Percentiles rank a stretch among this genome's conserved stretches.
These are phyloP conservation scores for Chaetura pelagica DNA, from an alignment of 2,113 vertebrate genomes.

Conservation along the genomic window DNA sequence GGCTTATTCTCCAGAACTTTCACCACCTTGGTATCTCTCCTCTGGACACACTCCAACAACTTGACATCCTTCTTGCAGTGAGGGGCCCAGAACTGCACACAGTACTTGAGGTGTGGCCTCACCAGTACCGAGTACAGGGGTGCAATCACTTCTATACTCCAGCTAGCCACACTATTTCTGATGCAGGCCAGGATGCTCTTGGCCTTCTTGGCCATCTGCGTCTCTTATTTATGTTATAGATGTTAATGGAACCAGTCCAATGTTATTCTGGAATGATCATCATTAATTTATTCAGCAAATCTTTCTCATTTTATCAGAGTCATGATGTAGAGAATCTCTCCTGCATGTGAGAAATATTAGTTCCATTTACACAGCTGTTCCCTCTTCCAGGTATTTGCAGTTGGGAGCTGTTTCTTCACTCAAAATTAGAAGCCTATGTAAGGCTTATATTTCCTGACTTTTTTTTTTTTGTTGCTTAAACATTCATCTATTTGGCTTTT, in stretches of 20 bases:
- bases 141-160: too few species aligned
- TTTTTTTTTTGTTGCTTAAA: neutral
- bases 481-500: neutral
- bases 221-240: neutral
- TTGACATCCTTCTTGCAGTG: too few species aligned
- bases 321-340: neutral
- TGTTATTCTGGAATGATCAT: neutral
- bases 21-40: too few species aligned
- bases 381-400: neutral
- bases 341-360: neutral
- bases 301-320: neutral
- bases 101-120: too few species aligned
- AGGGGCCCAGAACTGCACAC: too few species aligned
- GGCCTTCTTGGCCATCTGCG: too few species aligned
- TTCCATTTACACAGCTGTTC: neutral
- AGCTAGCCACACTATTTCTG: too few species aligned
- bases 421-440: neutral
- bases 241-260: neutral
- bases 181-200: too few species aligned
- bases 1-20: too few species aligned
- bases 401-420: neutral
- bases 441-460: neutral
- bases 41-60: too few species aligned
- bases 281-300: neutral
- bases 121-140: too few species aligned